Conservation (phyloP, 2,888 invertebrate genomes). For the Cryptus viduatorius region DNA sequence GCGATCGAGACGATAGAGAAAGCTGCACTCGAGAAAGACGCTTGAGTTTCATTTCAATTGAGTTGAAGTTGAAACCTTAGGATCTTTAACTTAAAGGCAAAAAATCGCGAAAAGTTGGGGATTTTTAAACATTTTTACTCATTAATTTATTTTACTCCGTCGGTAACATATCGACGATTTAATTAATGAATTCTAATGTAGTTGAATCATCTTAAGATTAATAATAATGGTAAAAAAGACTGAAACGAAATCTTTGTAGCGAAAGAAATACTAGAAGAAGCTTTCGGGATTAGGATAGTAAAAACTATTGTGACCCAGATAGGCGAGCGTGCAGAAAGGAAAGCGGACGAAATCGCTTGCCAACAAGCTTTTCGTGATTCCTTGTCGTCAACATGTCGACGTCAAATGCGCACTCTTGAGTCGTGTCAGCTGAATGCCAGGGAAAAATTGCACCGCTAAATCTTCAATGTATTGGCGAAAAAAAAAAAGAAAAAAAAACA, state of each 20-base stretch:
- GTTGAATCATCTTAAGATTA: background rate
- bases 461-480: background rate
- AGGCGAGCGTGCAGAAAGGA: slow-evolving; percentile 2
- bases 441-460: background rate
- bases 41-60: no score
- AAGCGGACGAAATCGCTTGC: slow-evolving; percentile 13
- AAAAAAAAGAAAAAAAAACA: background rate
- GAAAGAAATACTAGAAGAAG: slow-evolving; percentile 3
- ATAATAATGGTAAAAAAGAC: background rate
- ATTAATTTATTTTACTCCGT: no score
- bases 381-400: slow-evolving; percentile 8
- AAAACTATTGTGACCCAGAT: slow-evolving; percentile 20
- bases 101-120: no score
- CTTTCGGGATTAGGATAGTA: slow-evolving; percentile 17
- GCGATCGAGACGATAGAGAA: background rate
- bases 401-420: slow-evolving; percentile 6
- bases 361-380: slow-evolving; percentile 9
- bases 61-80: background rate
- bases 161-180: background rate
- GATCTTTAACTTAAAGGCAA: background rate
- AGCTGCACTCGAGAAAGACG: no score
- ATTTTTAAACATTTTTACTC: no score
- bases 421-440: slow-evolving; percentile 3
- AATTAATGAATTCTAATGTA: background rate
- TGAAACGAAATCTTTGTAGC: background rate